These are phyloP conservation scores for Archivesica marissinica DNA, from an alignment of 1,140 invertebrate genomes.

Conservation along the genomic window DNA sequence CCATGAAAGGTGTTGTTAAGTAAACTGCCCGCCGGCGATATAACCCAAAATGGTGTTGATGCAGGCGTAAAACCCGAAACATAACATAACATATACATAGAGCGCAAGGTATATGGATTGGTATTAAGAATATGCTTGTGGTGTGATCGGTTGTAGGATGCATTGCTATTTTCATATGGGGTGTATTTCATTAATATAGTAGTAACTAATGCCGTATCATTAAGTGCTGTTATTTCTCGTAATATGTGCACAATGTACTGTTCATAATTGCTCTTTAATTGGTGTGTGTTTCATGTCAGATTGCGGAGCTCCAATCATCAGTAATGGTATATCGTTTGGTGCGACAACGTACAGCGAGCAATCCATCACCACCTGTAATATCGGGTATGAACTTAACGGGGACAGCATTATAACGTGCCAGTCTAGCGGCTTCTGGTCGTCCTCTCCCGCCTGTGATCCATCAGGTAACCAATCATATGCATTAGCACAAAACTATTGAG, in stretches of 20 bases:
- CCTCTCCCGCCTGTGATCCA: not conserved
- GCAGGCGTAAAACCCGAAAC: too few species aligned
- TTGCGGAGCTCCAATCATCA: not conserved
- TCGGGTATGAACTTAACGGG: not conserved
- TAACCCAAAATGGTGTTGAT: too few species aligned
- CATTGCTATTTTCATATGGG: too few species aligned
- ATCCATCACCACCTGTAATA: not conserved
- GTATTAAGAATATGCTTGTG: too few species aligned
- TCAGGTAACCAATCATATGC: not conserved
- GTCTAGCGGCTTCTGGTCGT: not conserved
- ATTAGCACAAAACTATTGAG: not conserved
- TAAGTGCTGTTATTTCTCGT: too few species aligned
- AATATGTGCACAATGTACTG: too few species aligned
- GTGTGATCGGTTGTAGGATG: too few species aligned
- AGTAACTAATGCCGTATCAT: too few species aligned
- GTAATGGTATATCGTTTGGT: not conserved
- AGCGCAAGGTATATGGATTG: too few species aligned
- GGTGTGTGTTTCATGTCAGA: not conserved
- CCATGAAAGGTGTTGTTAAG: too few species aligned
- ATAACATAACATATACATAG: too few species aligned
- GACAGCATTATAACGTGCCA: constrained; percentile 9
- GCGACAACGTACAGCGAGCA: not conserved
- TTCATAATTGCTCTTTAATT: not conserved
- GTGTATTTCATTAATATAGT: not conserved
- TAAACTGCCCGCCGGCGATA: too few species aligned